Base-by-base conservation (phyloP, 2,797 vertebrate species). In the Enteromius mattozi region DNA sequence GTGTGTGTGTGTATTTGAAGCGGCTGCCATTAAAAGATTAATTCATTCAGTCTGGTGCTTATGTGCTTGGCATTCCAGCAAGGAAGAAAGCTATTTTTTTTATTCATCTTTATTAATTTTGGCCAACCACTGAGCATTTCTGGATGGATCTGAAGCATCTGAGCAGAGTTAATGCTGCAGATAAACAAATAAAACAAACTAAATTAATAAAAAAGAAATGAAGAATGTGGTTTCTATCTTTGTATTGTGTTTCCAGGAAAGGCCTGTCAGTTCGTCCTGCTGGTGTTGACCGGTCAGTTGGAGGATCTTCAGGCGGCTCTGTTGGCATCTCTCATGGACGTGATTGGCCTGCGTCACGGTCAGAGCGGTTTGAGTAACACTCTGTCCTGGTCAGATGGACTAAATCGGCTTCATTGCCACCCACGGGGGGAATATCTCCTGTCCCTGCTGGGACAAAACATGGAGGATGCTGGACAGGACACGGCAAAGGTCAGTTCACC, bases 301-400 rank as follows among this genome's bases (percentile, higher is more conserved):
- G 90, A 91, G 65, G 93, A 95, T 87, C 81, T 89, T 75, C 94
- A 97, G 88, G 88, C 92, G 0, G 91, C 92, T 10, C 92, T 94
- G 63, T 88, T 99, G 88, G 93, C 90, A 71, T 95, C 96, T 78
- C 89, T 97, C 88, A 94, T 99, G 90, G 93, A 93, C 69, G 84
- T 91, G 91, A 91, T 95, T 77, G 95, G 96, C 87, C 94, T 92
- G 86, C 91, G 85, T 77, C 92, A 84, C 81, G 91, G 94, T 9
- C 92, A 92, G 63, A 74, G 84, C 16, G 91, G 93, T 8, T 56
- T 91, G 49, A 63, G 82, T 40, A 82, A 74, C 17, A 88, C 92
- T 54, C 88, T 97, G 83, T 91, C 93, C 85, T 95, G 95, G 95
- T 88, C 93, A 0, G 91, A 97, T 10, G 95, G 94, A 0, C 88